Conservation (phyloP, 2,888 invertebrate genomes). For the Hyppa rectilinea region DNA sequence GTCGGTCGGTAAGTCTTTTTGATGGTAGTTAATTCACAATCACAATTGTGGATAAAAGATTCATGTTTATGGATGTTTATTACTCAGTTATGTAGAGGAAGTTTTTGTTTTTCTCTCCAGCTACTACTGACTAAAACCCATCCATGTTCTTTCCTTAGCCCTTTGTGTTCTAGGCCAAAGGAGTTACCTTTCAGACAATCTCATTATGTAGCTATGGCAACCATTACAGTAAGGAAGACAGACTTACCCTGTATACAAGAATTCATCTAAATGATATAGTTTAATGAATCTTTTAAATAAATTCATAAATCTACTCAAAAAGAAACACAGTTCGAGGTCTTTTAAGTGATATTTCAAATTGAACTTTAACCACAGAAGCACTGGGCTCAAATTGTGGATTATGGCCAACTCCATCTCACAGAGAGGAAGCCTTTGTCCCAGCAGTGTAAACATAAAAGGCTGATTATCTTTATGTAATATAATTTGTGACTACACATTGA, state of each 20-base stretch:
- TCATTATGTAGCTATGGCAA: background rate
- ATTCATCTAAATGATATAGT: background rate
- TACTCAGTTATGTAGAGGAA: background rate
- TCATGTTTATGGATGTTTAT: background rate
- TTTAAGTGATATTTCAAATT: background rate
- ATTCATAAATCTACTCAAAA: background rate
- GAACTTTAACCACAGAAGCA: background rate
- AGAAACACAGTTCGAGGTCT: background rate
- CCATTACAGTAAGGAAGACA: background rate
- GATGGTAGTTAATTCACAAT: background rate
- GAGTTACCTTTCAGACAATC: too few relatives aligned
- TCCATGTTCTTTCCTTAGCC: too few relatives aligned
- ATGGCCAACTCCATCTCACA: too few relatives aligned
- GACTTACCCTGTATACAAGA: too few relatives aligned
- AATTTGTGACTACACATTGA: too few relatives aligned
- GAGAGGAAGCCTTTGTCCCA: too few relatives aligned
- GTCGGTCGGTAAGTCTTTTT: background rate
- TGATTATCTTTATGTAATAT: too few relatives aligned
- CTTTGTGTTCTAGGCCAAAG: too few relatives aligned
- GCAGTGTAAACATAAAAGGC: too few relatives aligned
- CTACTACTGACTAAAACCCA: too few relatives aligned
- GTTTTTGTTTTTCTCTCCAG: too few relatives aligned
- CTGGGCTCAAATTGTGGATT: too few relatives aligned
- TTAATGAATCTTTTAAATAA: background rate
- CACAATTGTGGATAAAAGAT: background rate